Evolutionary conservation across 2,888 invertebrate genomes (phyloP).

Genomic region (Melieria crassipennis): DNA sequence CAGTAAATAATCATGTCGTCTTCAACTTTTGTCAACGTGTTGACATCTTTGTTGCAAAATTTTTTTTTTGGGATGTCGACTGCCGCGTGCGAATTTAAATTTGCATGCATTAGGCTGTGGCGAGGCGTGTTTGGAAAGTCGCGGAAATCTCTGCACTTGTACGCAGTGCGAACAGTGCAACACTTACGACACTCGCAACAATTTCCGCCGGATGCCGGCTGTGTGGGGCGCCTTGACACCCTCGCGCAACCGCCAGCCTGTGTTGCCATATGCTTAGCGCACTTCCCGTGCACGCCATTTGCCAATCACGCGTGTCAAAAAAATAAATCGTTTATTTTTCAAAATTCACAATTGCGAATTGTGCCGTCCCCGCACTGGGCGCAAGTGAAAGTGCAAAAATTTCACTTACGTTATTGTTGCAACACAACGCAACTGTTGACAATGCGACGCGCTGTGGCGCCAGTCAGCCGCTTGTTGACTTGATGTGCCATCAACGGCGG

Average conservation of each 20-base stretch:
- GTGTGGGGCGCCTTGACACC: conserved; percentile 31
- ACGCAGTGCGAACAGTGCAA: conserved; percentile 13
- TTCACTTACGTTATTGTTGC: conserved; percentile 1
- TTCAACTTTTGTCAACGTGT: conserved; percentile 13
- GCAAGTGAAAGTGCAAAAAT: conserved; percentile 38
- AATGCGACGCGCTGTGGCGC: conserved; percentile 31
- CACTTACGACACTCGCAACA: conserved; percentile 24
- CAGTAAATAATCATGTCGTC: conserved; percentile 25
- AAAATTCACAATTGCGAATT: conserved; percentile 43
- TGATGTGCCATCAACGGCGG: conserved; percentile 3
- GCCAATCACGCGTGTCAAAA: conserved; percentile 42
- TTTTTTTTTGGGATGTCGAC: neutral
- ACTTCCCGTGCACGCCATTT: conserved; percentile 37
- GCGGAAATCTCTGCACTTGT: conserved; percentile 20
- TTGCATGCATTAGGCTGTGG: conserved; percentile 38
- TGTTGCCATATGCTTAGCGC: conserved; percentile 43
- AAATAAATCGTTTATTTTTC: conserved; percentile 51
- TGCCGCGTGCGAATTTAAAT: conserved; percentile 27
- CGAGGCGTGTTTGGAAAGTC: conserved; percentile 3
- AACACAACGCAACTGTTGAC: conserved; percentile 39
- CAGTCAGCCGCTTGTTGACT: conserved; percentile 37
- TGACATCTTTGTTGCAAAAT: conserved; percentile 31
- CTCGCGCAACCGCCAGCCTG: conserved; percentile 16
- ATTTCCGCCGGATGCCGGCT: conserved; percentile 43
- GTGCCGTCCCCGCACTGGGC: neutral